These are phyloP conservation scores for Prosopocoilus inquinatus DNA, from an alignment of 2,888 invertebrate species.

Conservation along the genomic window DNA sequence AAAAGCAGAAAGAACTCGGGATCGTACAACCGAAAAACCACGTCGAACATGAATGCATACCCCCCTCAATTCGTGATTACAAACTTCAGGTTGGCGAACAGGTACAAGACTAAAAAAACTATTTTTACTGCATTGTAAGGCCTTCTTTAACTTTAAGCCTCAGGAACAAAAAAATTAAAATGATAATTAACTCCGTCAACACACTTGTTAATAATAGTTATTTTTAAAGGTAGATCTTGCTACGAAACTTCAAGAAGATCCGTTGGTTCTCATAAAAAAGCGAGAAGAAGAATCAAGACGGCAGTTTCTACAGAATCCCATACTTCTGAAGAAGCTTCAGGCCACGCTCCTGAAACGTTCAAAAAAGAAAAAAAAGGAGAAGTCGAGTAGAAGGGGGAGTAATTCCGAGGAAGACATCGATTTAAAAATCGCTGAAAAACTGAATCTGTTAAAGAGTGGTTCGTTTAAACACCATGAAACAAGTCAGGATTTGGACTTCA, in stretches of 20 bases:
- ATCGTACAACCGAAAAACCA: conserved; percentile 59
- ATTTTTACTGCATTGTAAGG: too few species aligned
- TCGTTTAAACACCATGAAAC: conserved; percentile 33
- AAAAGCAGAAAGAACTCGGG: conserved; percentile 50
- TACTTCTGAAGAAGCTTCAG: conserved; percentile 83
- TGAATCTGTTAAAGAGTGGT: conserved; percentile 36
- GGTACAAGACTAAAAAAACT: conserved; percentile 6
- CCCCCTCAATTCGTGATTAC: conserved; percentile 64
- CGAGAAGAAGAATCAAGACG: conserved; percentile 85
- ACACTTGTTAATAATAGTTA: conserved; percentile 5
- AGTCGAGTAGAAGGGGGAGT: conserved; percentile 36
- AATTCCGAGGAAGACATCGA: conserved; percentile 42
- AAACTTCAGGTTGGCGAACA: conserved; percentile 40
- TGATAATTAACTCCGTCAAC: conserved; percentile 17
- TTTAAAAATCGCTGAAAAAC: conserved; percentile 39
- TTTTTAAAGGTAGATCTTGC: conserved; percentile 77
- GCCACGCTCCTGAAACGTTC: conserved; percentile 67
- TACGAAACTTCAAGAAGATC: conserved; percentile 91
- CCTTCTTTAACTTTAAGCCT: neutral
- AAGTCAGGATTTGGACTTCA: conserved; percentile 61
- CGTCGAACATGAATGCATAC: conserved; percentile 73
- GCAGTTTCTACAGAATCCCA: conserved; percentile 85
- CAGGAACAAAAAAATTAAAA: neutral
- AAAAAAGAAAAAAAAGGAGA: conserved; percentile 54
- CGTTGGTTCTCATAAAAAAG: conserved; percentile 83